Evolutionary conservation across 2,113 vertebrate species (phyloP), one percentile per base, ranked within the genome.

Genomic region (Phalacrocorax brasilianus): DNA sequence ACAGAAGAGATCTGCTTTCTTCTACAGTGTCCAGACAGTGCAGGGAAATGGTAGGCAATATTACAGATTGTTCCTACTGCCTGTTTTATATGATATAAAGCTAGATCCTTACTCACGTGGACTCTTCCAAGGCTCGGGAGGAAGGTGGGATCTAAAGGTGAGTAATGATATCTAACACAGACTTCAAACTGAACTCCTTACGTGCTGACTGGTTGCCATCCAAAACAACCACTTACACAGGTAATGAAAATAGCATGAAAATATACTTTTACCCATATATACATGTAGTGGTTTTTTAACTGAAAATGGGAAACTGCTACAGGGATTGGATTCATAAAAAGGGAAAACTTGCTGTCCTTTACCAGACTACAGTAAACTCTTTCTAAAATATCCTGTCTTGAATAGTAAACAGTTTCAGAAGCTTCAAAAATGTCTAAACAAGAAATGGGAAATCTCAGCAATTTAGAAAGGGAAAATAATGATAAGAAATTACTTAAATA

Each of bases 71-170:
- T 50, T 79, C 44, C 56, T 47, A 30, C 52, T 12, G 14, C 6
- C 10, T 2, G 2, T 79, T 82, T 62, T 45, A 13, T 10, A 44
- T 8, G 6, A 26, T 55, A 5, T 2, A 8, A 49, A 76, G 23
- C 8, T 53, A 56, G 33, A 68, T 17, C 33, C 44, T 80, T 73
- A 73, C 47, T 53, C 50, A 78, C 0, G 0, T 18, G 53, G 44
- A 55, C 59, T 50, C 53, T 38, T 50, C 26, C 0, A 0, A 61
- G 33, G 17, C 13, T 73, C 5, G 3, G 17, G 30, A 73, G 45
- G 26, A 94, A 93, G 14, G 33, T 52, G 33, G 11, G 18, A 22
- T 65, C 44, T 47, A 65, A 68, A 75, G 10, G 23, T 24, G 17
- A 65, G 26, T 42, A 72, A 58, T n/a, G 18, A 49, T 22, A 44